A percentile compares a stretch with the other conserved stretches of the same genome.
These are phyloP conservation scores for Palaemon carinicauda DNA, from an alignment of 1,140 invertebrate genomes.

Conservation along the genomic window DNA sequence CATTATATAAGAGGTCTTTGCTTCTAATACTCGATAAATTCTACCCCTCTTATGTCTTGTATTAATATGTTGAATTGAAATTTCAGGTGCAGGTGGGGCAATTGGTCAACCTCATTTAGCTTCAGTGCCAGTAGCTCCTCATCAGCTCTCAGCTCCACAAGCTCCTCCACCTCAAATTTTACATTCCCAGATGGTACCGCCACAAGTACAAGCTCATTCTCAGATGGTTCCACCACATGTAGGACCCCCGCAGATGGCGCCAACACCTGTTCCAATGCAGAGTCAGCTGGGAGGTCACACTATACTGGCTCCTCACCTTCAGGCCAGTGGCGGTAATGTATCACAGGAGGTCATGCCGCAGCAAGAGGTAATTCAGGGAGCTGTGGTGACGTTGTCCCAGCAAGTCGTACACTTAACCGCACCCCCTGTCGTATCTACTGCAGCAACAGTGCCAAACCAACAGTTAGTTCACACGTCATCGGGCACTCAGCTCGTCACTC, in stretches of 20 bases:
- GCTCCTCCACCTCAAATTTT: slow-evolving; percentile 8
- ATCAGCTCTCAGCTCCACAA: slow-evolving; percentile 26
- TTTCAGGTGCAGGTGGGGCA: slow-evolving; percentile 37
- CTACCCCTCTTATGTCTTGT: too few species aligned
- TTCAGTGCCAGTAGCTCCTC: slow-evolving; percentile 34
- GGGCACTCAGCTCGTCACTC: slow-evolving; percentile 44
- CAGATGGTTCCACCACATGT: slow-evolving; percentile 36
- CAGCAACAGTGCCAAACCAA: slow-evolving; percentile 30
- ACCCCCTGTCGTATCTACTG: slow-evolving; percentile 31
- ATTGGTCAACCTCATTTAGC: slow-evolving; percentile 29
- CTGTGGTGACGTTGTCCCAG: slow-evolving; percentile 38
- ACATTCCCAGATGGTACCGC: not conserved
- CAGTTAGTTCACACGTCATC: slow-evolving; percentile 49
- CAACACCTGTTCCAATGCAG: slow-evolving; percentile 23
- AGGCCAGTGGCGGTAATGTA: slow-evolving; percentile 15
- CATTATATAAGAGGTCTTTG: too few species aligned
- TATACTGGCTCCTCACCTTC: slow-evolving; percentile 38
- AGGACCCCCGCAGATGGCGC: slow-evolving; percentile 29
- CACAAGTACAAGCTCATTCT: slow-evolving; percentile 45
- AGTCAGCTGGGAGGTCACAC: slow-evolving; percentile 44
- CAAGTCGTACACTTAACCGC: slow-evolving; percentile 38
- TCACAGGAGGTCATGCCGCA: slow-evolving; percentile 39
- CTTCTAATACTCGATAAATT: too few species aligned
- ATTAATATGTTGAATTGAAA: not conserved
- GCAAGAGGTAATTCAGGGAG: slow-evolving; percentile 40